phyloP scores from a whole-genome alignment of 2,888 invertebrate species.

The Acanthosepion esculentum region DNA sequence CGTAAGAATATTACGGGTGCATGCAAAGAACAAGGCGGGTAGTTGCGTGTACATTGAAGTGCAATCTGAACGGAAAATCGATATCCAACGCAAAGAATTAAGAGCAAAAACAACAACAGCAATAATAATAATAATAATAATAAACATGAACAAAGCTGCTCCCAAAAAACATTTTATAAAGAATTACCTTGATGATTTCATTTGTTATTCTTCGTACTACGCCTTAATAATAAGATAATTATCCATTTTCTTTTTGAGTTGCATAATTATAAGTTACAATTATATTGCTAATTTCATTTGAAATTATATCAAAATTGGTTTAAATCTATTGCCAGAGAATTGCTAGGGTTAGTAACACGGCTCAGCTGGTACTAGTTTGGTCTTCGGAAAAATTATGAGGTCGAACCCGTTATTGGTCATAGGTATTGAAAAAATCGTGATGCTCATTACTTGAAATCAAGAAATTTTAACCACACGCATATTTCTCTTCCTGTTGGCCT shows the following conservation, averaged over 20 bases:
- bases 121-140: neutral
- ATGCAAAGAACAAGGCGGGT: neutral
- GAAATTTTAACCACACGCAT: no score
- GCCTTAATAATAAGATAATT: neutral
- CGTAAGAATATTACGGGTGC: neutral
- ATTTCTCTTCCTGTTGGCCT: no score
- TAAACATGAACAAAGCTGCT: neutral
- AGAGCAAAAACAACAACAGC: neutral
- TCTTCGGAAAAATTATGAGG: neutral
- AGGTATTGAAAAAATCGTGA: no score
- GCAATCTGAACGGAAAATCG: neutral
- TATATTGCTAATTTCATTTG: neutral
- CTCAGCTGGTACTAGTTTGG: neutral
- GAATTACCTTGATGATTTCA: neutral
- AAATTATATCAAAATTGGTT: constrained; percentile 17
- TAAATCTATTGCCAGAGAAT: neutral
- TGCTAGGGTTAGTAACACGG: neutral
- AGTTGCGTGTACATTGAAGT: neutral
- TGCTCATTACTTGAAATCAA: no score
- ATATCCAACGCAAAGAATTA: no score
- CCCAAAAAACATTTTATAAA: neutral
- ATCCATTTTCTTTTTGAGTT: neutral
- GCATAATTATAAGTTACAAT: neutral
- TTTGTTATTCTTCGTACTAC: neutral
- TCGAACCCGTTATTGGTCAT: no score